Percentiles rank a stretch among this genome's conserved stretches.
Evolutionary conservation across 1,140 invertebrate species (phyloP).

Genomic region (Monomorium pharaonis): DNA sequence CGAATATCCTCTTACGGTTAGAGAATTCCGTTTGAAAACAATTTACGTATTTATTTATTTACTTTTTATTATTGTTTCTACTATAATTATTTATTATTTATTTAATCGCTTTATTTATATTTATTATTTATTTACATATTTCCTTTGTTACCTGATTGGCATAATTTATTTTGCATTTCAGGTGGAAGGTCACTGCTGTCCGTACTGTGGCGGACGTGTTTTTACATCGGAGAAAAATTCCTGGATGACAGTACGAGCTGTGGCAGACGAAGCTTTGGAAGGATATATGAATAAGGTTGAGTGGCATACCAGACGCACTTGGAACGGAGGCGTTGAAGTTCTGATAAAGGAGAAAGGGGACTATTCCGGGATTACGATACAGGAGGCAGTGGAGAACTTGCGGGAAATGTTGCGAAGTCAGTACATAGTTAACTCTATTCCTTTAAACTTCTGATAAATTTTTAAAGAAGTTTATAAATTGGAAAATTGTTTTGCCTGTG

Average conservation of each 20-base stretch:
- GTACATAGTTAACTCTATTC: not conserved
- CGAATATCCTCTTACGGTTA: conserved; percentile 78
- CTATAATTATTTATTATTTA: too few species aligned
- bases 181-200: conserved; percentile 83
- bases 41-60: not conserved
- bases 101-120: too few species aligned
- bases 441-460: not conserved
- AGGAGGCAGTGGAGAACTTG: conserved; percentile 69
- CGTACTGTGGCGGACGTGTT: conserved; percentile 80
- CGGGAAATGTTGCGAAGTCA: conserved; percentile 61
- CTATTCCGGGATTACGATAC: conserved; percentile 73
- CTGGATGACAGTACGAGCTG: conserved; percentile 60
- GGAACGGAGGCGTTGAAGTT: conserved; percentile 73
- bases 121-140: not conserved
- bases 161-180: conserved; percentile 36
- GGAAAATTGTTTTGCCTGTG: not conserved
- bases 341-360: conserved; percentile 76
- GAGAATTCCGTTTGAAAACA: not conserved
- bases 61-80: too few species aligned
- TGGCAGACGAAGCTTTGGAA: conserved; percentile 67
- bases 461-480: not conserved
- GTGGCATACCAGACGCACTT: conserved; percentile 78
- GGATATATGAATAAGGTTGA: conserved; percentile 63
- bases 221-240: conserved; percentile 62
- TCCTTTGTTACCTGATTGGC: not conserved